Percentiles rank a stretch among this genome's conserved stretches.
These are phyloP conservation scores for Calosoma granatense DNA, from an alignment of 1,140 invertebrate genomes.

Conservation along the genomic window DNA sequence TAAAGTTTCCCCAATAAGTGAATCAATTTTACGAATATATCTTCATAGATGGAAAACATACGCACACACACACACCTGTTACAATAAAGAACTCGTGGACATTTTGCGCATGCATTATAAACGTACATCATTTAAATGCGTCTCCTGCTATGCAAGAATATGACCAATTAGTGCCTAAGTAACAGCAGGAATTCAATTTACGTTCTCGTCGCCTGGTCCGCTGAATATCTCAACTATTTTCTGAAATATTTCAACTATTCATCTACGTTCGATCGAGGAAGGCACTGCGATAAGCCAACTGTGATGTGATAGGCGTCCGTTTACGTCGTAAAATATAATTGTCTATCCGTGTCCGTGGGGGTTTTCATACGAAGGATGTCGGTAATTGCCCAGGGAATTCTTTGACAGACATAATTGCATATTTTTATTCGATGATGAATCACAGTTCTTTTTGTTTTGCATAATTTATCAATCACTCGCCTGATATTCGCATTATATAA, in stretches of 20 bases:
- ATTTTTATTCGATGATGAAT: neutral
- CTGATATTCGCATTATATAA: neutral
- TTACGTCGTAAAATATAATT: constrained; percentile 7
- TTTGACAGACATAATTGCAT: neutral
- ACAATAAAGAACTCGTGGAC: neutral
- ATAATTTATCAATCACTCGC: neutral
- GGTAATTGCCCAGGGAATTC: constrained; percentile 5
- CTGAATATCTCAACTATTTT: neutral
- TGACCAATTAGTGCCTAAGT: constrained; percentile 1
- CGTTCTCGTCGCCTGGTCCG: neutral
- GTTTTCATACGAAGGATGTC: neutral
- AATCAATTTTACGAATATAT: no score
- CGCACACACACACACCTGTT: neutral
- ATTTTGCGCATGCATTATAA: neutral
- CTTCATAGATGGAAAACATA: no score
- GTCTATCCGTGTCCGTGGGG: constrained; percentile 1
- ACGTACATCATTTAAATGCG: neutral
- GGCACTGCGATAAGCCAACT: neutral
- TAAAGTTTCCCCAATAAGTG: no score
- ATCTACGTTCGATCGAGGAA: neutral
- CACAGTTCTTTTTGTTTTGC: neutral
- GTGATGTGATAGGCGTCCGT: constrained; percentile 1
- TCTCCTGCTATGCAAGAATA: constrained; percentile 2
- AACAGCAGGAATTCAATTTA: constrained; percentile 6
- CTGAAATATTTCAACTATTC: constrained; percentile 3